A percentile compares a stretch with the other conserved stretches of the same genome.
These are phyloP conservation scores for Aphis craccivora DNA, from an alignment of 1,140 invertebrate species.

Conservation along the genomic window DNA sequence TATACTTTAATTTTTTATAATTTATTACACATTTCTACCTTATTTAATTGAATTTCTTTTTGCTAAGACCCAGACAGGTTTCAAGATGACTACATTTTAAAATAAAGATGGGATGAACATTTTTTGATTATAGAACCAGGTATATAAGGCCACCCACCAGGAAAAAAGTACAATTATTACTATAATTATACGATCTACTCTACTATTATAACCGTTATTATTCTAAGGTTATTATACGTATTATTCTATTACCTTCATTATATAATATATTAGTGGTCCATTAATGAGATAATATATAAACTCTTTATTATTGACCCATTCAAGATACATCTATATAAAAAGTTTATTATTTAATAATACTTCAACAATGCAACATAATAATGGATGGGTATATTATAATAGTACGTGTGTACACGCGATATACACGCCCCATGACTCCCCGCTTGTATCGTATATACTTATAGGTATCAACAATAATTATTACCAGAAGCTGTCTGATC, in stretches of 20 bases:
- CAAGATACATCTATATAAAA: background rate
- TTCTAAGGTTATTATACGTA: background rate
- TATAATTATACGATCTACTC: background rate
- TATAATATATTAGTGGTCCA: background rate
- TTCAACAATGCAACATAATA: background rate
- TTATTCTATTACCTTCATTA: background rate
- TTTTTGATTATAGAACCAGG: background rate
- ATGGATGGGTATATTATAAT: background rate
- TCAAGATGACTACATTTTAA: background rate
- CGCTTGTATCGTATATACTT: background rate
- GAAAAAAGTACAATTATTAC: background rate
- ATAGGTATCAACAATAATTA: background rate
- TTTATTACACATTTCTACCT: background rate
- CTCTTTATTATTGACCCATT: background rate
- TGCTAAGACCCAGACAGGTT: background rate
- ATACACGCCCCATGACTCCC: background rate
- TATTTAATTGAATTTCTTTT: background rate
- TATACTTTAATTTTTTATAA: background rate
- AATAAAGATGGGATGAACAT: background rate
- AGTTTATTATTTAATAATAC: conserved; percentile 11
- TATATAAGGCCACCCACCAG: background rate
- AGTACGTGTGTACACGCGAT: background rate
- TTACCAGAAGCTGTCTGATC: background rate
- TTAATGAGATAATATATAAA: conserved; percentile 16
- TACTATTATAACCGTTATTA: background rate